Conservation (phyloP, 2,113 vertebrate species). For the Garra rufa region DNA sequence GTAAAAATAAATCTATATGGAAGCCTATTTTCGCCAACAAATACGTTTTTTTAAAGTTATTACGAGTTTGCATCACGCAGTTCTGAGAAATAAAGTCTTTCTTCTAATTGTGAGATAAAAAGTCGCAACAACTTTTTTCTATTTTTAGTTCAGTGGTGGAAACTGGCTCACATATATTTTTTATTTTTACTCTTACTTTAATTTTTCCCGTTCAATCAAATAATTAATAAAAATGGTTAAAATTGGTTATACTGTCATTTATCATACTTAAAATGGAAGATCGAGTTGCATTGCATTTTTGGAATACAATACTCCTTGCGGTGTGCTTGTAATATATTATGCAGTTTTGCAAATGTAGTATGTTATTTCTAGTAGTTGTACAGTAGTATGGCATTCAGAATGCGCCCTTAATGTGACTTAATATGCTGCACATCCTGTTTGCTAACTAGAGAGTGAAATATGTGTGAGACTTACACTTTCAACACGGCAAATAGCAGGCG, state of each 20-base stretch:
- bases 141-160: no score
- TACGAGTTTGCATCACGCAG: no score
- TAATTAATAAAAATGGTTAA: no score
- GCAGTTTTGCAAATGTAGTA: neutral
- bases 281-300: neutral
- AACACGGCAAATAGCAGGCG: conserved; percentile 19
- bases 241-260: no score
- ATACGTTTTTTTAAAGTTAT: no score
- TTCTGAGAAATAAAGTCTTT: no score
- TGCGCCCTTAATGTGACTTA: neutral
- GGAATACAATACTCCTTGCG: neutral
- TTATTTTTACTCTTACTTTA: no score
- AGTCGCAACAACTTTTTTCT: no score
- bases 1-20: no score
- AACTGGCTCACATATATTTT: no score
- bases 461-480: conserved; percentile 18
- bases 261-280: neutral
- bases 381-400: neutral
- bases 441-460: conserved; percentile 7
- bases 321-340: neutral
- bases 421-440: conserved; percentile 11
- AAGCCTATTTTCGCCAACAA: no score
- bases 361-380: neutral
- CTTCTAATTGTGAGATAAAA: no score
- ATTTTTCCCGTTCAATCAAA: neutral